Percentiles rank a stretch among this genome's conserved stretches.
Evolutionary conservation across 2,797 vertebrate species (phyloP).

Genomic region (Lateolabrax maculatus): DNA sequence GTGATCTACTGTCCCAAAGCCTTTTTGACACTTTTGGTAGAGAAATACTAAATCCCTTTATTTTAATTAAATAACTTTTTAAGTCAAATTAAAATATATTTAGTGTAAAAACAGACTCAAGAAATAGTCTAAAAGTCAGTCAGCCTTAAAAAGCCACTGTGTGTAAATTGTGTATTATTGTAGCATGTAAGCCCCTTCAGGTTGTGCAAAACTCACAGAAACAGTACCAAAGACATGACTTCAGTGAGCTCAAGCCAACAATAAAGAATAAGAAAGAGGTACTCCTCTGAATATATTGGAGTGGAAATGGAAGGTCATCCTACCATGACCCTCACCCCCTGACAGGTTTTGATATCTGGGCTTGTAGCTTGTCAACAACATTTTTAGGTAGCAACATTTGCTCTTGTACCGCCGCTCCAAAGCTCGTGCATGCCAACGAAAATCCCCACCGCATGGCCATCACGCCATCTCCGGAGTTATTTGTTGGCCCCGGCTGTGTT

Average conservation of each 20-base stretch:
- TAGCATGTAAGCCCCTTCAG: not conserved
- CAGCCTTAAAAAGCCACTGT: not conserved
- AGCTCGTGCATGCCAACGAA: constrained; percentile 39
- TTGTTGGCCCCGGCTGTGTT: constrained; percentile 62
- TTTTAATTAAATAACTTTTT: not conserved
- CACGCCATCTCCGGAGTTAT: constrained; percentile 64
- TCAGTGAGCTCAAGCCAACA: not conserved
- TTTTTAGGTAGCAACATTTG: constrained; percentile 71
- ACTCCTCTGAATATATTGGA: not conserved
- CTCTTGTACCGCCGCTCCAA: constrained; percentile 40
- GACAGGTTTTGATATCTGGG: constrained; percentile 40
- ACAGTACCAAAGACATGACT: not conserved
- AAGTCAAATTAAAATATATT: not conserved
- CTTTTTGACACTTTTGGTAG: not conserved
- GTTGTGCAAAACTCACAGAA: no score
- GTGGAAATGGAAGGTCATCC: constrained; percentile 32
- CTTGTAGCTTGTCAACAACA: constrained; percentile 66
- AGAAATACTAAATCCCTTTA: not conserved
- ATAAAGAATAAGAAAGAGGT: not conserved
- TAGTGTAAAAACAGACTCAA: not conserved
- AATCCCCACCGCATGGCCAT: constrained; percentile 57
- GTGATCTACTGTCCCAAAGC: not conserved
- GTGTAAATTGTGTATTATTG: not conserved
- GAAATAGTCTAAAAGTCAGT: not conserved
- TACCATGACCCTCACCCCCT: constrained; percentile 36